A percentile compares a stretch with the other conserved stretches of the same genome.
phyloP scores from a whole-genome alignment of 2,888 invertebrate species.

The Campoplex nolae region DNA sequence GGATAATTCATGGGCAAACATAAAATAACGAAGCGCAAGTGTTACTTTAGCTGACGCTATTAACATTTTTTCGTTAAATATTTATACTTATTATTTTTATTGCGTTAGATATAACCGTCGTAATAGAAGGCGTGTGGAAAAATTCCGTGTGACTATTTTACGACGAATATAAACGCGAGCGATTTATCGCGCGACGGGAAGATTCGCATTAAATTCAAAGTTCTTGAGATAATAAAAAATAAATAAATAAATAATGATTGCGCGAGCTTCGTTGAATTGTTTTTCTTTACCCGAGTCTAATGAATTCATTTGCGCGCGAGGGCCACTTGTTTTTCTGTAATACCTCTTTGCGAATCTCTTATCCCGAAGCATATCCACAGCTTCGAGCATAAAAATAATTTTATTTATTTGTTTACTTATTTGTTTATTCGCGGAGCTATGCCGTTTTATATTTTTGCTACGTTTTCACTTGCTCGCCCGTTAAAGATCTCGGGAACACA shows the following conservation, averaged over 20 bases:
- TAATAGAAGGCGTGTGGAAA: background rate
- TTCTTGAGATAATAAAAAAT: background rate
- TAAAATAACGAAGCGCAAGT: background rate
- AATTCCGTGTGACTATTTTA: constrained; percentile 27
- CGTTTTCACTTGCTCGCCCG: constrained; percentile 27
- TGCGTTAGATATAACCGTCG: background rate
- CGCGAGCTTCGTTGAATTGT: background rate
- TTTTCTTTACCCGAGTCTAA: constrained; percentile 21
- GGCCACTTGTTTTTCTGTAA: background rate
- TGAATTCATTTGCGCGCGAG: constrained; percentile 21
- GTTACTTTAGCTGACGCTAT: background rate
- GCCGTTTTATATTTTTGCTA: constrained; percentile 10
- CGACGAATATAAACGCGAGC: constrained; percentile 12
- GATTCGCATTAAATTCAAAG: background rate
- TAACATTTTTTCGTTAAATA: background rate
- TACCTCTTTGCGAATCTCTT: background rate
- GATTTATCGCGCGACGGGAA: background rate
- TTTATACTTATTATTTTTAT: constrained; percentile 10
- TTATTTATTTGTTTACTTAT: constrained; percentile 3
- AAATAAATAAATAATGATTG: constrained; percentile 8
- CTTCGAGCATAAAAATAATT: background rate
- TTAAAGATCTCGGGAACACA: constrained; percentile 19
- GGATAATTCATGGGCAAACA: background rate
- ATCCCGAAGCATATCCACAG: background rate
- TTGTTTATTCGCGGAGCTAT: constrained; percentile 8